A percentile compares a stretch with the other conserved stretches of the same genome.
phyloP scores from a whole-genome alignment of 1,140 invertebrate genomes.

The Aphelenchoides avenae region DNA sequence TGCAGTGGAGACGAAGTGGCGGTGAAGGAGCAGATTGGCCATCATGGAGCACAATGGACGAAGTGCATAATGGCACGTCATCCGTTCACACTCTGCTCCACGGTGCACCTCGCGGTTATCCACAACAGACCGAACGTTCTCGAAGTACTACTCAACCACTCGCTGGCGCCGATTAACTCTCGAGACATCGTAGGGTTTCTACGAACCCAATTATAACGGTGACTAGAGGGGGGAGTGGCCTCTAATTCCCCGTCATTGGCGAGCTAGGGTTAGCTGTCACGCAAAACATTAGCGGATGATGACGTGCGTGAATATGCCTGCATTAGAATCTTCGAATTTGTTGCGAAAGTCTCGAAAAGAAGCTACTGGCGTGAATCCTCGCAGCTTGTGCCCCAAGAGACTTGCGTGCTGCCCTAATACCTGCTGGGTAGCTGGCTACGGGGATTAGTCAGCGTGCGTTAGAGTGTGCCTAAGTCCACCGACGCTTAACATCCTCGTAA shows the following conservation, averaged over 20 bases:
- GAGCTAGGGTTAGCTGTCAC: not conserved
- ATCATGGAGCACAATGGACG: too few relatives aligned
- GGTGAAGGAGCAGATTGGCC: constrained; percentile 33
- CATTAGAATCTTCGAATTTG: too few relatives aligned
- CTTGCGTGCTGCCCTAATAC: constrained; percentile 14
- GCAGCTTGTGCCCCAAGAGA: too few relatives aligned
- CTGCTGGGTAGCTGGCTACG: constrained; percentile 37
- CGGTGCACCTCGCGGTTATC: constrained; percentile 45
- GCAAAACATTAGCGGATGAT: too few relatives aligned
- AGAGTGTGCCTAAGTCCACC: constrained; percentile 41
- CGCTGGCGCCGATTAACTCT: constrained; percentile 31
- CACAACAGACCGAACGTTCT: constrained; percentile 32
- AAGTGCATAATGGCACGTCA: constrained; percentile 31
- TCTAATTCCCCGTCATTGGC: constrained; percentile 13
- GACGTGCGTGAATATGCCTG: too few relatives aligned
- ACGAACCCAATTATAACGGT: too few relatives aligned
- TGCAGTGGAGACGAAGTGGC: constrained; percentile 20
- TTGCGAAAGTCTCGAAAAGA: not conserved
- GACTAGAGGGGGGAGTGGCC: too few relatives aligned
- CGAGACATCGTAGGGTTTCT: too few relatives aligned
- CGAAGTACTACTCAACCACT: constrained; percentile 28
- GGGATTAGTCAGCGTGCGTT: constrained; percentile 14
- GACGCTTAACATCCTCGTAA: constrained; percentile 28
- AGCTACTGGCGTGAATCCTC: too few relatives aligned
- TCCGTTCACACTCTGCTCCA: constrained; percentile 34